Conservation (phyloP, 2,113 vertebrate genomes). For the Nyctereutes procyonoides region DNA sequence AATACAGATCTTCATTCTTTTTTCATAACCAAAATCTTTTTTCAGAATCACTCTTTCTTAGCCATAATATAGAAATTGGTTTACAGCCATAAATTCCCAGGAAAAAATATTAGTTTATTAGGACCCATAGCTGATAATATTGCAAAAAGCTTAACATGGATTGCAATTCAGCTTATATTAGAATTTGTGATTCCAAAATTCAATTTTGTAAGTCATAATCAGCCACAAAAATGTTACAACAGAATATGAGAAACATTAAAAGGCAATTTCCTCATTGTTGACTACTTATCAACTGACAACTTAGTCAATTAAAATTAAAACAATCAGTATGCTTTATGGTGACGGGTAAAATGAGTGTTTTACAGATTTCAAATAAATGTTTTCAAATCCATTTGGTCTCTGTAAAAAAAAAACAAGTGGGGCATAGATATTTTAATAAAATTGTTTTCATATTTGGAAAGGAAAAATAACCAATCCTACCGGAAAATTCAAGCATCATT, state of each 20-base stretch:
- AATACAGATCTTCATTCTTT: neutral
- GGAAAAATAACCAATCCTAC: constrained; percentile 44
- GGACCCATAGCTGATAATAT: neutral
- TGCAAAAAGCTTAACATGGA: constrained; percentile 67
- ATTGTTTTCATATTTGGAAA: constrained; percentile 64
- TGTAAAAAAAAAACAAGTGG: constrained; percentile 48
- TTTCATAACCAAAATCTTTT: constrained; percentile 35
- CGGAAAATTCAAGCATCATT: constrained; percentile 51
- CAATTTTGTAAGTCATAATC: constrained; percentile 78
- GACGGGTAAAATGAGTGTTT: constrained; percentile 69
- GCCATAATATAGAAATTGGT: constrained; percentile 62
- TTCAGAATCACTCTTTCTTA: constrained; percentile 58
- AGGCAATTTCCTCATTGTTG: constrained; percentile 79
- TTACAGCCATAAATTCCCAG: constrained; percentile 67
- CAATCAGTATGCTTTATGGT: constrained; percentile 73
- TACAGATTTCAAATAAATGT: constrained; percentile 67
- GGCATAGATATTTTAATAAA: constrained; percentile 65
- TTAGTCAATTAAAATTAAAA: constrained; percentile 81
- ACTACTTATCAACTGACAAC: constrained; percentile 81
- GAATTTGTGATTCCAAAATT: constrained; percentile 76
- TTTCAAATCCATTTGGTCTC: constrained; percentile 71
- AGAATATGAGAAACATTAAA: constrained; percentile 80
- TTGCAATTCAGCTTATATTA: constrained; percentile 66
- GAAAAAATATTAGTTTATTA: constrained; percentile 63
- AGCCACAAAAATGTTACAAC: constrained; percentile 76